These are phyloP conservation scores for Murina feae DNA, from an alignment of 2,113 vertebrate species.

Conservation along the genomic window DNA sequence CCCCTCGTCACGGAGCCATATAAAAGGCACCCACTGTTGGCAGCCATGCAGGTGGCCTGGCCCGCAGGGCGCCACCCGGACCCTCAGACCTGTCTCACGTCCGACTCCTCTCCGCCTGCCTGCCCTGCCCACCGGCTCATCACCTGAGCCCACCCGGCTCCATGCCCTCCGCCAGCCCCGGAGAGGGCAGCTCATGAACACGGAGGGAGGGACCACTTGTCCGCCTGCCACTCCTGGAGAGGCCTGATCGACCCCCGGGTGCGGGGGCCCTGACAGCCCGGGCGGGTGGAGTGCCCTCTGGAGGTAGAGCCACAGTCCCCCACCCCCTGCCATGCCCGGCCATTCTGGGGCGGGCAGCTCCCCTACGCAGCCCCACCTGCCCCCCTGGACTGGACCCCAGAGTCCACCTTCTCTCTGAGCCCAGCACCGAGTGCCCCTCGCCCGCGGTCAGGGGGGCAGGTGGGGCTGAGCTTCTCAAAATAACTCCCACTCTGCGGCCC, in stretches of 20 bases:
- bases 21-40: accelerated
- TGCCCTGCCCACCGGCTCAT: neutral
- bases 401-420: neutral
- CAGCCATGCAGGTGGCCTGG: neutral
- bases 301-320: neutral
- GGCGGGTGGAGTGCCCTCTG: accelerated
- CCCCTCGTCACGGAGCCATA: accelerated
- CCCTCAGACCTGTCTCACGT: too few species aligned
- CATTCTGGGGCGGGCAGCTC: neutral
- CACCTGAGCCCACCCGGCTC: neutral
- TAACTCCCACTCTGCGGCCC: neutral
- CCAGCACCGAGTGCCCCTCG: accelerated
- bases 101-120: neutral
- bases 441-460: neutral
- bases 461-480: neutral
- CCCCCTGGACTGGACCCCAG: neutral
- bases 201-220: accelerated
- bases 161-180: neutral
- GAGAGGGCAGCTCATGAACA: neutral
- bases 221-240: accelerated
- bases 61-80: neutral
- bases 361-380: neutral
- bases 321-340: accelerated
- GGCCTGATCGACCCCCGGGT: accelerated
- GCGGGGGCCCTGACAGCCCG: neutral